Evolutionary conservation across 2,888 invertebrate genomes (phyloP), one percentile per base, ranked within the genome.

Genomic region (Oscheius myriophilus): DNA sequence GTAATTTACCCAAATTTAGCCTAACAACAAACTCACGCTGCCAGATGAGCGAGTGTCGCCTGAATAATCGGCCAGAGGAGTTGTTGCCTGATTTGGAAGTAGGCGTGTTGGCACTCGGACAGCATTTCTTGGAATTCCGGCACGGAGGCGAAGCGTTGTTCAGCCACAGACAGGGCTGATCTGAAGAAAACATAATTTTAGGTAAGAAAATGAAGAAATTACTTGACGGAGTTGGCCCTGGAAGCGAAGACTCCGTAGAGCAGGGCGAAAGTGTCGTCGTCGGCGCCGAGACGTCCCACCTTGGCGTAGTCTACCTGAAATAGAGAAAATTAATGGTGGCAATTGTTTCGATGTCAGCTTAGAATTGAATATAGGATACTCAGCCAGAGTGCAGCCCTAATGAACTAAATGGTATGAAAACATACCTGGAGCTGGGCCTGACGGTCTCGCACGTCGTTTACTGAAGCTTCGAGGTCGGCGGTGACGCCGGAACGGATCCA

Each of bases 161-260:
- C 82, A 9, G 83, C 81, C 16, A 86, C 78, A 26, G 77, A 69
- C 2, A 85, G 69, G 23, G 84, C 81, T 9, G 79, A 75, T 75
- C 84, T 84, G 67, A 62, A 71, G n/a, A n/a, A 14, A 12, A 42
- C 6, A 41, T 25, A 65, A 33, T 39, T 59, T 33, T 6, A 12
- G 9, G 14, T 53, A 39, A 54, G 1, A 33, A 25, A 23, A 49
- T 6, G 11, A 45, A 14, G 16, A 49, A 57, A 49, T 42, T 52
- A 83, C 84, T 81, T 82, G 26, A 85, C 80, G 14, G 77, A 71
- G 21, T 77, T 72, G 23, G 85, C 84, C 62, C 81, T 79, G 42
- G 80, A 78, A n/a, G 84, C 85, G 54, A 85, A 85, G 21, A 85
- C 83, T 51, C 85, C 85, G 63, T 85, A 85, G 21, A 85, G 75